Percentiles rank a stretch among this genome's conserved stretches.
Evolutionary conservation across 2,888 invertebrate genomes (phyloP).

Genomic region (Cataglyphis cursor): DNA sequence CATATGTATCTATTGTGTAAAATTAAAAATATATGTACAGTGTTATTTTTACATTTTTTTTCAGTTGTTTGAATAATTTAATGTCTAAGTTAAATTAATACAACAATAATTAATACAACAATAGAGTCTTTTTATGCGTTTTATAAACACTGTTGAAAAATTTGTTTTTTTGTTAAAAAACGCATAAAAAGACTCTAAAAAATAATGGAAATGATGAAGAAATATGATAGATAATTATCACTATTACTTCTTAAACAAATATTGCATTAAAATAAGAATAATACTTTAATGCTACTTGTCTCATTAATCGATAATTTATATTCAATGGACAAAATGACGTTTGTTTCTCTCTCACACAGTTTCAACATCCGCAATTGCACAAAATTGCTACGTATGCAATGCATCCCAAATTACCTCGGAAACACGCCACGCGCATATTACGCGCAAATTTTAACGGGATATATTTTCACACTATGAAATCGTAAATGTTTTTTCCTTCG

Average conservation of each 20-base stretch:
- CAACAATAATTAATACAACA: too few relatives aligned
- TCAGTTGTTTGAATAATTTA: too few relatives aligned
- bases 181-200: not conserved
- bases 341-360: not conserved
- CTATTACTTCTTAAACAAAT: not conserved
- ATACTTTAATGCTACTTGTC: not conserved
- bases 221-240: not conserved
- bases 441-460: slow-evolving; percentile 62
- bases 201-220: not conserved
- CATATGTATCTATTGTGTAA: too few relatives aligned
- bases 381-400: not conserved
- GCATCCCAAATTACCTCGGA: not conserved
- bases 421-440: slow-evolving; percentile 63
- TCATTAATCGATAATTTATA: not conserved
- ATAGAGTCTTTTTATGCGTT: too few relatives aligned
- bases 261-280: not conserved
- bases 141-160: too few relatives aligned
- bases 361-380: not conserved
- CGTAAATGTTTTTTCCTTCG: slow-evolving; percentile 53
- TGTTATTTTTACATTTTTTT: too few relatives aligned
- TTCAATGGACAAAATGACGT: not conserved
- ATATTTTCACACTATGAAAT: slow-evolving; percentile 59
- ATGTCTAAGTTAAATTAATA: too few relatives aligned
- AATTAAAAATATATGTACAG: too few relatives aligned
- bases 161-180: not conserved